These are phyloP conservation scores for Fulica atra DNA, from an alignment of 2,113 vertebrate species.

Conservation along the genomic window DNA sequence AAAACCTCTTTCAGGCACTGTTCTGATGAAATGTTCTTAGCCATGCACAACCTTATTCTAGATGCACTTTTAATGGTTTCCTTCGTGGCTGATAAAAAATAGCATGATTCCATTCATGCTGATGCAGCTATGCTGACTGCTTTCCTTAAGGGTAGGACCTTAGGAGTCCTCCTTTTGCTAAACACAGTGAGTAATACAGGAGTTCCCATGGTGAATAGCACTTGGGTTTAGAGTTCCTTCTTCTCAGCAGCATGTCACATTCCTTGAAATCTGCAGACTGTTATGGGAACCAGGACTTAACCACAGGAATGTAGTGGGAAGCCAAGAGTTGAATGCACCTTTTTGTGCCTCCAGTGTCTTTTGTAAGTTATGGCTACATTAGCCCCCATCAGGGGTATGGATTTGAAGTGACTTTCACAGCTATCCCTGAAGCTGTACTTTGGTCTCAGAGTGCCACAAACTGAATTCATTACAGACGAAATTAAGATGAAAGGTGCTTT, in stretches of 20 bases:
- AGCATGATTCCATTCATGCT: background rate
- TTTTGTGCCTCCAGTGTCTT: background rate
- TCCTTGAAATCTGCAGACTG: background rate
- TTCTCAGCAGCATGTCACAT: background rate
- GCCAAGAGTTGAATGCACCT: background rate
- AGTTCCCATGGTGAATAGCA: background rate
- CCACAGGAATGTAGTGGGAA: background rate
- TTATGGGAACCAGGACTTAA: background rate
- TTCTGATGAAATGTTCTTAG: background rate
- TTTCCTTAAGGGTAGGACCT: background rate
- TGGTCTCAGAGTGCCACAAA: background rate
- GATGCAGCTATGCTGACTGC: background rate
- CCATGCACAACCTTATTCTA: background rate
- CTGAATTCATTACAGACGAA: background rate
- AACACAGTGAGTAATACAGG: background rate
- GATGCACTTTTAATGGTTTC: background rate
- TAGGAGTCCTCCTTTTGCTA: background rate
- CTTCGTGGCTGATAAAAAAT: background rate
- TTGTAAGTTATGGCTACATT: background rate
- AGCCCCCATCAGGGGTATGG: background rate
- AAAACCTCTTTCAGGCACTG: background rate
- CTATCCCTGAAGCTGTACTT: background rate
- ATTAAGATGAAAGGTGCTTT: background rate
- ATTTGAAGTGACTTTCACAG: background rate
- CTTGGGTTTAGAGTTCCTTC: background rate